Base-by-base conservation (phyloP, 2,888 invertebrate species). In the Acleris holmiana region DNA sequence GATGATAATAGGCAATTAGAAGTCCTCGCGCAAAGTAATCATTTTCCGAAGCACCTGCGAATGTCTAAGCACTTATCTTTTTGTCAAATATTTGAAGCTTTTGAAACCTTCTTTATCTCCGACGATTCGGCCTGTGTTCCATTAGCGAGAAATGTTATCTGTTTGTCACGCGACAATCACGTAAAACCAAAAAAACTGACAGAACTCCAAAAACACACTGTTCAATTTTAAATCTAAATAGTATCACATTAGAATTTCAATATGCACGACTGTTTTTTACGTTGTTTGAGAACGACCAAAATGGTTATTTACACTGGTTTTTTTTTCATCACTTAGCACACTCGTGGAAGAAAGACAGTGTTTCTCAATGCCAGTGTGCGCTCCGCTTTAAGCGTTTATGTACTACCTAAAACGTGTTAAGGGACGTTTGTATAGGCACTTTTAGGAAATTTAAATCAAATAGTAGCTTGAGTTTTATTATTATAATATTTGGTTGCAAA, bases 121-220 rank as follows among this genome's bases (percentile, higher is more conserved):
- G 72, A 69, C 78, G 73, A 49, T 70, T 68, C 70, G 76, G 76
- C 76, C 69, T 76, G 73, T 62, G 57, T 73, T 81, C 84, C 85
- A 87, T 88, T 88, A 88, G 82, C 74, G 61, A 71, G 78, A 80
- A 75, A 78, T 72, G 76, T 83, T 86, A 85, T 87, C 84, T 82
- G 75, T 81, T 78, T 81, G 84, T 84, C 85, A 85, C 85, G 80
- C 77, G 77, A 73, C 71, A 73, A 74, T 71, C 67, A 74, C n/a
- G 40, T 55, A 55, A 75, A 70, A 72, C 69, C 70, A 68, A n/a
- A 15, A 44, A 44, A 41, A 41, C 13, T 1, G 13, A 4, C 17
- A n/a, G 0, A 44, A 44, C 44, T 44, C 6, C 15, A 44, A 44
- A 44, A 17, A 17, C n/a, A 17, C 5, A 17, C 44, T 44, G 44